These are phyloP conservation scores for Myotis pilosus DNA, from an alignment of 2,797 vertebrate species.

Conservation along the genomic window DNA sequence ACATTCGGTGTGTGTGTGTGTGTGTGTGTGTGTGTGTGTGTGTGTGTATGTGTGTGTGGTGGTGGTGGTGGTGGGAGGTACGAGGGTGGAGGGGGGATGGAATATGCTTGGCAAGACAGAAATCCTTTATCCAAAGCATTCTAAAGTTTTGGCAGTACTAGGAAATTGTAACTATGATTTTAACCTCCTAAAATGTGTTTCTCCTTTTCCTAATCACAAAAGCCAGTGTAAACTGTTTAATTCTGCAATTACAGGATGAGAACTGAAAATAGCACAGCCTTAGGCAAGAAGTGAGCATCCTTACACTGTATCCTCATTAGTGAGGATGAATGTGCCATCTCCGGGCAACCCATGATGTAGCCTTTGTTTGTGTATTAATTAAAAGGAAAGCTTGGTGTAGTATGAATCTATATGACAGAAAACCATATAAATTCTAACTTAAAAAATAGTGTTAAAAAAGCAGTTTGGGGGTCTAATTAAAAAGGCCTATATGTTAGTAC, in stretches of 20 bases:
- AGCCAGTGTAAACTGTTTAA: constrained; percentile 65
- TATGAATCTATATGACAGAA: constrained; percentile 51
- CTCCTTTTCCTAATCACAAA: constrained; percentile 57
- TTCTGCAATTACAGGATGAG: constrained; percentile 58
- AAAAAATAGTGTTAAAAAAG: constrained; percentile 53
- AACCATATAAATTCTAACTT: constrained; percentile 36
- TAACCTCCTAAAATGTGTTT: constrained; percentile 57
- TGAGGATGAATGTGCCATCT: constrained; percentile 59
- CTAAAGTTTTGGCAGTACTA: neutral
- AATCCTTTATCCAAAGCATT: neutral
- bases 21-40: no score
- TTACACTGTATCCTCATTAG: constrained; percentile 62
- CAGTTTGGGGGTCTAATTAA: constrained; percentile 58
- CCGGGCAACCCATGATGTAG: constrained; percentile 11
- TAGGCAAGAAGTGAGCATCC: constrained; percentile 64
- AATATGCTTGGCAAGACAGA: neutral
- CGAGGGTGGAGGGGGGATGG: no score
- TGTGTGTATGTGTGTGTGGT: no score
- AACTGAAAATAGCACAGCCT: constrained; percentile 47
- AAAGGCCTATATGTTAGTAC: constrained; percentile 7
- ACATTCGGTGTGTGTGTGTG: neutral
- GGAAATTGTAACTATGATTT: constrained; percentile 35
- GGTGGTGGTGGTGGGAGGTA: no score
- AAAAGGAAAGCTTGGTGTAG: constrained; percentile 47
- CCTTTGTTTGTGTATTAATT: constrained; percentile 70